A percentile compares a stretch with the other conserved stretches of the same genome.
phyloP scores from a whole-genome alignment of 2,113 vertebrate species.

The Ptilorrhoa leucosticta region DNA sequence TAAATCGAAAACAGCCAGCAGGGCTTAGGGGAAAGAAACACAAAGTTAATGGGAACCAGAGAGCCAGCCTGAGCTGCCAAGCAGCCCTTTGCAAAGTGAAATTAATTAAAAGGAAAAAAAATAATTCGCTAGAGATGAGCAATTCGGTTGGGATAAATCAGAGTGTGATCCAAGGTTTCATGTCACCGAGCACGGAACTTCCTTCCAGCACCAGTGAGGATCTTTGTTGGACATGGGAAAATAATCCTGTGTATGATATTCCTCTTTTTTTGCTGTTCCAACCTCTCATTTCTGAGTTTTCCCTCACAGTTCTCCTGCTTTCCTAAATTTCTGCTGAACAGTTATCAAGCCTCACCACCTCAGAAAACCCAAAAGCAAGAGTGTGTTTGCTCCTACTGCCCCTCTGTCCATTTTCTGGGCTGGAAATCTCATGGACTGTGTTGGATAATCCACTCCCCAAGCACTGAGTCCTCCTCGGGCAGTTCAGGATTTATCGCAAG shows the following conservation, averaged over 20 bases:
- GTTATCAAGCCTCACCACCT: neutral
- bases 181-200: neutral
- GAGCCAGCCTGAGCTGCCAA: neutral
- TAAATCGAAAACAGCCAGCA: slow-evolving; percentile 21
- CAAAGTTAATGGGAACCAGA: slow-evolving; percentile 54
- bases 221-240: neutral
- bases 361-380: neutral
- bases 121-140: neutral
- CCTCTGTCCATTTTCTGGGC: neutral
- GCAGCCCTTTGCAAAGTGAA: slow-evolving; percentile 34
- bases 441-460: neutral
- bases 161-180: neutral
- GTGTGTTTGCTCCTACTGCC: neutral
- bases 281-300: neutral
- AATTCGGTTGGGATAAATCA: neutral
- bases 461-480: neutral
- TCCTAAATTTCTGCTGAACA: neutral
- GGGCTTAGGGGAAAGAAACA: neutral
- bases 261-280: neutral
- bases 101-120: slow-evolving; percentile 19
- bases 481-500: neutral
- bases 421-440: neutral
- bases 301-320: neutral
- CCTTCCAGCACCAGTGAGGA: neutral
- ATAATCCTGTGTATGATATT: neutral